Evolutionary conservation across 2,113 vertebrate genomes (phyloP).

Genomic region (Psephotus haematonotus): DNA sequence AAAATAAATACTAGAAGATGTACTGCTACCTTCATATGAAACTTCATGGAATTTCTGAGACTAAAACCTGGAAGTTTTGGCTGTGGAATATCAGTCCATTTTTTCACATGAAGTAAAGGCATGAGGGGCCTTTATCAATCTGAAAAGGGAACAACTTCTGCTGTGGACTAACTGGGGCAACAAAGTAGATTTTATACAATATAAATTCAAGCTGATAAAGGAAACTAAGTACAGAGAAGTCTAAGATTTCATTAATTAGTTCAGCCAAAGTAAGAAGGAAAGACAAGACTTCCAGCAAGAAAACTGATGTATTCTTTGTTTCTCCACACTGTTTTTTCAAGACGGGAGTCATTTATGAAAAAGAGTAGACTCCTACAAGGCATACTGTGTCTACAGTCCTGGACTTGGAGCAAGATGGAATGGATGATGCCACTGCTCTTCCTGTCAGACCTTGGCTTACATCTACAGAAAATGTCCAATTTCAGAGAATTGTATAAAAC

Average conservation of each 20-base stretch:
- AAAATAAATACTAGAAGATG: not conserved
- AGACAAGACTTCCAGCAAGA: not conserved
- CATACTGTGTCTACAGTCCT: not conserved
- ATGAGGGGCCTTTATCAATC: not conserved
- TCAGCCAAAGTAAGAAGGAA: not conserved
- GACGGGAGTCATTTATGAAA: not conserved
- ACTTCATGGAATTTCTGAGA: not conserved
- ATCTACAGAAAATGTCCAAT: not conserved
- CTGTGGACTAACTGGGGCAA: not conserved
- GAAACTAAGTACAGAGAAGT: not conserved
- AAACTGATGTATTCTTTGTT: not conserved
- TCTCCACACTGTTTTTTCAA: not conserved
- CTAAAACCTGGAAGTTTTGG: not conserved
- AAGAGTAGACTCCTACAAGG: not conserved
- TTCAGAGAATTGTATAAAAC: not conserved
- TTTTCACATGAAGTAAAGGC: not conserved
- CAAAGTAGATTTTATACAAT: not conserved
- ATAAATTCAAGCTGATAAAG: not conserved
- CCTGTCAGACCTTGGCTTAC: not conserved
- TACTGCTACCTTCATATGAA: fast-evolving
- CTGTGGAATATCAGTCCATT: not conserved
- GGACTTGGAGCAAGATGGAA: not conserved
- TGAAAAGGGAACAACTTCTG: not conserved
- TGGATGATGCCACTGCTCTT: not conserved
- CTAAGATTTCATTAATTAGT: not conserved